Evolutionary conservation across 2,113 vertebrate genomes (phyloP).

Genomic region (Ailurus styani): DNA sequence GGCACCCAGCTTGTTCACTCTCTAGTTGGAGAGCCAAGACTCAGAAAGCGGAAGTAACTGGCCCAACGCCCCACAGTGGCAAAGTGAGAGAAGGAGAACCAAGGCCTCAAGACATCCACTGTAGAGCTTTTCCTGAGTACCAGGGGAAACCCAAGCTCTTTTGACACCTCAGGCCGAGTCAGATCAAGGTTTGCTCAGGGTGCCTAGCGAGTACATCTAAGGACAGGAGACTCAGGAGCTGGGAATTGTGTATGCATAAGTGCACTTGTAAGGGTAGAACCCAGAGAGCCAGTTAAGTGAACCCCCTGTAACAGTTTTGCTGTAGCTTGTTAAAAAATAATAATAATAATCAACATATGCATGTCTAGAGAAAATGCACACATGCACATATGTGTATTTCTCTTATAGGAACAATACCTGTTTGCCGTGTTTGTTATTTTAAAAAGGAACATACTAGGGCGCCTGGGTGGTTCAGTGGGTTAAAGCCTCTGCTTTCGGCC

Average conservation of each 20-base stretch:
- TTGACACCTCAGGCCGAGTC: neutral
- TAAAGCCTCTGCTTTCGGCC: too few species aligned
- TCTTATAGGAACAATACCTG: neutral
- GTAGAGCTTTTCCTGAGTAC: neutral
- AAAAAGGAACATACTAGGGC: neutral
- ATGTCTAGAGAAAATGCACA: neutral
- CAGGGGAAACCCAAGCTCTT: neutral
- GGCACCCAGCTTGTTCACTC: neutral
- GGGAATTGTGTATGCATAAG: accelerated
- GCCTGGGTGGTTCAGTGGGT: too few species aligned
- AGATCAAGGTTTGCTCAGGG: neutral
- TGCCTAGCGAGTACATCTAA: neutral
- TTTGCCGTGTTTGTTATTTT: neutral
- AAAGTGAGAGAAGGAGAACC: neutral
- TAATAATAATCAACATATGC: neutral
- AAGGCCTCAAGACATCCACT: neutral
- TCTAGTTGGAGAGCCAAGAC: neutral
- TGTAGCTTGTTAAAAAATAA: neutral
- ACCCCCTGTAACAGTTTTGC: neutral
- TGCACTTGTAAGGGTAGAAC: accelerated
- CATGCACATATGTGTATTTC: neutral
- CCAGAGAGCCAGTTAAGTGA: neutral
- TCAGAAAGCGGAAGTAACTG: neutral
- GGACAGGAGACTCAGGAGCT: neutral
- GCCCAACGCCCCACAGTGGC: neutral